These are phyloP conservation scores for Onychostoma macrolepis DNA, from an alignment of 2,113 vertebrate genomes.

Conservation along the genomic window DNA sequence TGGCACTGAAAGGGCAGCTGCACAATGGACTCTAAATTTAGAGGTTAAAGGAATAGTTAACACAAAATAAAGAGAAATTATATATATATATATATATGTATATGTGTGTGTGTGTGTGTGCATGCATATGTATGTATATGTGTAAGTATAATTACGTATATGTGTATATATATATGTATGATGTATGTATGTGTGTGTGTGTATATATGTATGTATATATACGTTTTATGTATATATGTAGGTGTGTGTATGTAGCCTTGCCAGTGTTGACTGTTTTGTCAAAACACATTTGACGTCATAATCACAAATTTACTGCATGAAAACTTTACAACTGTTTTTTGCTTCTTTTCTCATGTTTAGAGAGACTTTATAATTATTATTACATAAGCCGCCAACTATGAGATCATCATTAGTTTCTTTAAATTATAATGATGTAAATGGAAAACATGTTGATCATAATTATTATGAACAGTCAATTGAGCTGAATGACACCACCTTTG, in stretches of 20 bases:
- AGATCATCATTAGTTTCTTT: constrained; percentile 1
- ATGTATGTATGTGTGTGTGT: no score
- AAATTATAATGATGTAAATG: not conserved
- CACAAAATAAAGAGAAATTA: not conserved
- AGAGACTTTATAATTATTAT: not conserved
- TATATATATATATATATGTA: no score
- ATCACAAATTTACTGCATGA: not conserved
- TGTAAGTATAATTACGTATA: no score
- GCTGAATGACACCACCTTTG: not conserved
- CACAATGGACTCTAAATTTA: constrained; percentile 20
- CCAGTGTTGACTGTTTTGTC: not conserved
- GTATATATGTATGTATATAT: no score
- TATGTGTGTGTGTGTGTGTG: no score
- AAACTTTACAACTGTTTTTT: not conserved
- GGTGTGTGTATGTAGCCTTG: no score
- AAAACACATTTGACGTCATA: not conserved
- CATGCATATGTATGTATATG: no score
- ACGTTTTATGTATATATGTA: no score
- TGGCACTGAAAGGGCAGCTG: constrained; percentile 7
- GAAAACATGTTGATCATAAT: not conserved
- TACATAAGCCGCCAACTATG: not conserved
- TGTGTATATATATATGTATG: no score
- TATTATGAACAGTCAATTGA: not conserved
- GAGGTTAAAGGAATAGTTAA: not conserved
- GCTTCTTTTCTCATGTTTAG: not conserved